A percentile compares a stretch with the other conserved stretches of the same genome.
Evolutionary conservation across 92 coral and sea anemone species (phyloP).

Genomic region (Paragorgia papillata): DNA sequence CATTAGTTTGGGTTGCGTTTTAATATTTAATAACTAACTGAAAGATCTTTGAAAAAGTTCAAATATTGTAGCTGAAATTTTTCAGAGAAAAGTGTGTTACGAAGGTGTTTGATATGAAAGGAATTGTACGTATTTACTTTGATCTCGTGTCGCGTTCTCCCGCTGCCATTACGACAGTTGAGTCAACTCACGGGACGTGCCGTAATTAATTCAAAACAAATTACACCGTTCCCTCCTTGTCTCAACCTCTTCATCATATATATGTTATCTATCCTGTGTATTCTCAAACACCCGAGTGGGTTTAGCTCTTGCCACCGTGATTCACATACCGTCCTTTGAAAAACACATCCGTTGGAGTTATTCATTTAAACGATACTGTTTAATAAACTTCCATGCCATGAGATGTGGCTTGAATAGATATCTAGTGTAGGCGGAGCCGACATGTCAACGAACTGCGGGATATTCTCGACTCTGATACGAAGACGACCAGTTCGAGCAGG

Average conservation of each 20-base stretch:
- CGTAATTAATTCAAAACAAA: slow-evolving; percentile 47
- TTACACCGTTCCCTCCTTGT: slow-evolving; percentile 9
- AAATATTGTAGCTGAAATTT: no score
- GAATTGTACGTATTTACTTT: slow-evolving; percentile 2
- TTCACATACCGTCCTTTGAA: slow-evolving; percentile 8
- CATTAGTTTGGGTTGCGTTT: no score
- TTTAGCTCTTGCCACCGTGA: neutral
- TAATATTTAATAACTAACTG: no score
- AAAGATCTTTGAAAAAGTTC: no score
- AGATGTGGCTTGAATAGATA: slow-evolving; percentile 20
- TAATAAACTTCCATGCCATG: slow-evolving; percentile 35
- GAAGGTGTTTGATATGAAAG: neutral
- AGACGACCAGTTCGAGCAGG: neutral
- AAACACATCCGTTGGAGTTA: neutral
- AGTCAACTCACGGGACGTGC: slow-evolving; percentile 32
- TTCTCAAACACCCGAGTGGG: slow-evolving; percentile 17
- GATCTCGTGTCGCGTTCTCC: slow-evolving; percentile 39
- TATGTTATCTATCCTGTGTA: neutral
- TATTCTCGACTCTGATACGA: slow-evolving; percentile 17
- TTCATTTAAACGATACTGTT: slow-evolving; percentile 23
- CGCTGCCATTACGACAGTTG: slow-evolving; percentile 33
- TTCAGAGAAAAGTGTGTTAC: neutral
- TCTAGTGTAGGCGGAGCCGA: slow-evolving; percentile 22
- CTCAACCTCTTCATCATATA: slow-evolving; percentile 5
- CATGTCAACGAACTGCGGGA: slow-evolving; percentile 41